These are phyloP conservation scores for Mareca penelope DNA, from an alignment of 2,797 vertebrate genomes.

Conservation along the genomic window DNA sequence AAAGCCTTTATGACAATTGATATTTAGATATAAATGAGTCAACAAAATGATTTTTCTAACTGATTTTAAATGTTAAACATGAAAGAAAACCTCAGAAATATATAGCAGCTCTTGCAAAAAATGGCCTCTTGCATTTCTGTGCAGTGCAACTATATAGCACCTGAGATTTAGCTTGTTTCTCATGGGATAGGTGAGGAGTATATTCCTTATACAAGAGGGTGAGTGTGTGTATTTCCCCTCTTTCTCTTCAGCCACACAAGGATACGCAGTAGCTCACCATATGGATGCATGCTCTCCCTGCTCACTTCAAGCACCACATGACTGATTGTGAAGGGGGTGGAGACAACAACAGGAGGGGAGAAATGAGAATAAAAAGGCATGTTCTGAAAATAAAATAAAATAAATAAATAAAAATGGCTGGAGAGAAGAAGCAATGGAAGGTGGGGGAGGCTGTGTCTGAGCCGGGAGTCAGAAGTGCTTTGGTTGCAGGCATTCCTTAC, in stretches of 20 bases:
- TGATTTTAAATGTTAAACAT: neutral
- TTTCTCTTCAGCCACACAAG: neutral
- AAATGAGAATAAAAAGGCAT: neutral
- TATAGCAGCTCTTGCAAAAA: neutral
- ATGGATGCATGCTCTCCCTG: fast-evolving
- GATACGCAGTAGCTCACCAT: neutral
- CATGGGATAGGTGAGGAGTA: neutral
- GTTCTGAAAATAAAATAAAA: neutral
- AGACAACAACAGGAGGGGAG: neutral
- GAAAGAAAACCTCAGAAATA: neutral
- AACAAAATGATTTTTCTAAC: neutral
- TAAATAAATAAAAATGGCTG: neutral
- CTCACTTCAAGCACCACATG: fast-evolving
- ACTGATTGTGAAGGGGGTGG: neutral
- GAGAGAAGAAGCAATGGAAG: neutral
- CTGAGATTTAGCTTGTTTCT: neutral
- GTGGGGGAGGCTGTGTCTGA: neutral
- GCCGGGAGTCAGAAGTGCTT: neutral
- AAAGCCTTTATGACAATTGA: neutral
- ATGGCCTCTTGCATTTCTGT: neutral
- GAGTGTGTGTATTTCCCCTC: fast-evolving
- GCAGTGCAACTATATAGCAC: fast-evolving
- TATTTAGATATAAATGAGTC: neutral
- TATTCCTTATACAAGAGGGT: neutral
- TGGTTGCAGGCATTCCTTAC: neutral